Evolutionary conservation across 2,113 vertebrate species (phyloP).

Genomic region (Drymodes brunneopygia): DNA sequence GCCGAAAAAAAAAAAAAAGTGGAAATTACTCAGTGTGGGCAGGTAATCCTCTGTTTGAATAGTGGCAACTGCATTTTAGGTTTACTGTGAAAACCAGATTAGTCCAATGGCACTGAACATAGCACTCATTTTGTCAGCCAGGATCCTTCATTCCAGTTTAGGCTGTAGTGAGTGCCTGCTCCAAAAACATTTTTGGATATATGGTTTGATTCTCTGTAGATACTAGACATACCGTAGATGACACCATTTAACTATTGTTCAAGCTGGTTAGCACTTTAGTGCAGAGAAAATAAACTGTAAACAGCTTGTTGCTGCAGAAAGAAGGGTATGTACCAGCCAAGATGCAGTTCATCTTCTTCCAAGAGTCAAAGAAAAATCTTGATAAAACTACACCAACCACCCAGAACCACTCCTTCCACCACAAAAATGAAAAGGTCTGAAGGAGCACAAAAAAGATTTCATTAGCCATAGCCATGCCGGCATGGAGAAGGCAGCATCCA

Average conservation of each 20-base stretch:
- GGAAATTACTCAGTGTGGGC: neutral
- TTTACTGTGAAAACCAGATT: neutral
- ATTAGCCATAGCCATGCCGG: neutral
- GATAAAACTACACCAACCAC: neutral
- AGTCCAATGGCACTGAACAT: neutral
- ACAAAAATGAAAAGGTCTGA: neutral
- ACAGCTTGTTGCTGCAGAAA: neutral
- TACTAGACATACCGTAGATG: neutral
- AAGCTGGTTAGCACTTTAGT: neutral
- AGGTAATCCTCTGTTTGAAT: neutral
- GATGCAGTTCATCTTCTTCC: neutral
- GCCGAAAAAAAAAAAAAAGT: neutral
- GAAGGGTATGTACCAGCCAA: neutral
- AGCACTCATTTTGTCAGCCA: neutral
- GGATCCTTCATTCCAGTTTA: neutral
- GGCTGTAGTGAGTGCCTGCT: neutral
- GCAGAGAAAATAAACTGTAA: neutral
- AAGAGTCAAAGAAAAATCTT: neutral
- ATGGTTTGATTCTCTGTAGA: neutral
- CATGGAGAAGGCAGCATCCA: neutral
- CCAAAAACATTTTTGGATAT: neutral
- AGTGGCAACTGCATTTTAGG: neutral
- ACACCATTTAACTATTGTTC: neutral
- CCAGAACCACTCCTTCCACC: neutral
- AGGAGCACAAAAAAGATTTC: neutral